Evolutionary conservation across 1,140 invertebrate genomes (phyloP), one percentile per base, ranked within the genome.

Genomic region (Rhynchophorus ferrugineus): DNA sequence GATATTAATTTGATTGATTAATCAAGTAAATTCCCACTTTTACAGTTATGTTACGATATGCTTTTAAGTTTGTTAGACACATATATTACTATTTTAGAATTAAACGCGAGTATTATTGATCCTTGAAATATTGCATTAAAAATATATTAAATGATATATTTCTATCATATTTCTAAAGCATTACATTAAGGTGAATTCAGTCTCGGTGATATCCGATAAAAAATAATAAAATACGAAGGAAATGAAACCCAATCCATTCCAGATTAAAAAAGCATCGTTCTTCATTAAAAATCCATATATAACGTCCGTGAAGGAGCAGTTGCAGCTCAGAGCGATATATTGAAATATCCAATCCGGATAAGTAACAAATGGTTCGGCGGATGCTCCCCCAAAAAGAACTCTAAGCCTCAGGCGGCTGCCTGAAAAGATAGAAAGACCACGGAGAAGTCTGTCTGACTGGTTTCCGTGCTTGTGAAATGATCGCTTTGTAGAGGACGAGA

Each of bases 281-380:
- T 16, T 41, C 38, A 19, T 41, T 41, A 37, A 41, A 37, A 37
- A 41, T n/a, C 17, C 11, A 7, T 19, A 41, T 41, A n/a, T n/a
- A n/a, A 20, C 38, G 1, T 19, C 20, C 11, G 3, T 18, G 1
- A 5, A 17, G 13, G 1, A 18, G 18, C 13, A 18, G 44, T 8
- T 19, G 14, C 29, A 2, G 16, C n/a, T 2, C 1, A 24, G 14
- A 29, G 42, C 22, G 33, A 45, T 54, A 58, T 56, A 60, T 60
- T 52, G 50, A 57, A 55, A 57, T 60, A 49, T 57, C 58, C 55
- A 60, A 57, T 60, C 58, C 55, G 56, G 58, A 60, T 60, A 57
- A 60, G 58, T 60, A 60, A 57, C 58, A 57, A 60, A 60, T 60
- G 52, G 52, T 46, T 41, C 39, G 46, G 52, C 47, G 44, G 42